Evolutionary conservation across 2,797 vertebrate genomes (phyloP).

Genomic region (Lagocephalus sceleratus): DNA sequence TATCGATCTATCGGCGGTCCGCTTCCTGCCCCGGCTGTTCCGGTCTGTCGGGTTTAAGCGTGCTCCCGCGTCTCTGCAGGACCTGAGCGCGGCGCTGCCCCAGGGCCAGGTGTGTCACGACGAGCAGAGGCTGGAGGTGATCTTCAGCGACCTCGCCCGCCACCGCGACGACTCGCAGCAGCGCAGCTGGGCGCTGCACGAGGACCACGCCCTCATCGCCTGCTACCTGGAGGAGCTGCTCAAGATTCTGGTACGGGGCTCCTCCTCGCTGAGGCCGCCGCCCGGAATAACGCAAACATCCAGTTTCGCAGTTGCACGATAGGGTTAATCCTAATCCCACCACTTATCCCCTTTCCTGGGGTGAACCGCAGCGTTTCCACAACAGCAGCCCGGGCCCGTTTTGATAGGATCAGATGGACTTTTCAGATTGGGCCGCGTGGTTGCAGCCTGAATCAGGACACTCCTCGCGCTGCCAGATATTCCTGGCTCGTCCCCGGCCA

Average conservation of each 20-base stretch:
- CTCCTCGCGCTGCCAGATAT: slow-evolving; percentile 30
- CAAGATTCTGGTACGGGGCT: slow-evolving; percentile 85
- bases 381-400: slow-evolving; percentile 34
- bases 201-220: slow-evolving; percentile 90
- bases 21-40: neutral
- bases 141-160: slow-evolving; percentile 88
- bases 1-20: neutral
- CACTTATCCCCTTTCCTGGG: neutral
- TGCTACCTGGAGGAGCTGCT: slow-evolving; percentile 97
- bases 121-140: slow-evolving; percentile 93
- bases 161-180: slow-evolving; percentile 95
- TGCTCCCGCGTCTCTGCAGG: slow-evolving; percentile 63
- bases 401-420: slow-evolving; percentile 53
- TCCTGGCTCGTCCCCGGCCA: slow-evolving; percentile 12
- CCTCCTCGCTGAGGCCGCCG: neutral
- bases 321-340: too few species aligned
- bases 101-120: slow-evolving; percentile 95
- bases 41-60: slow-evolving; percentile 21
- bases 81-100: slow-evolving; percentile 82
- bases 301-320: too few species aligned
- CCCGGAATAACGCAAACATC: too few species aligned
- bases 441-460: slow-evolving; percentile 36
- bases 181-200: slow-evolving; percentile 96
- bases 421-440: slow-evolving; percentile 31
- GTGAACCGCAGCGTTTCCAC: neutral